Conservation (phyloP, 92 coral and sea anemone genomes). For the Epizoanthus scotinus region DNA sequence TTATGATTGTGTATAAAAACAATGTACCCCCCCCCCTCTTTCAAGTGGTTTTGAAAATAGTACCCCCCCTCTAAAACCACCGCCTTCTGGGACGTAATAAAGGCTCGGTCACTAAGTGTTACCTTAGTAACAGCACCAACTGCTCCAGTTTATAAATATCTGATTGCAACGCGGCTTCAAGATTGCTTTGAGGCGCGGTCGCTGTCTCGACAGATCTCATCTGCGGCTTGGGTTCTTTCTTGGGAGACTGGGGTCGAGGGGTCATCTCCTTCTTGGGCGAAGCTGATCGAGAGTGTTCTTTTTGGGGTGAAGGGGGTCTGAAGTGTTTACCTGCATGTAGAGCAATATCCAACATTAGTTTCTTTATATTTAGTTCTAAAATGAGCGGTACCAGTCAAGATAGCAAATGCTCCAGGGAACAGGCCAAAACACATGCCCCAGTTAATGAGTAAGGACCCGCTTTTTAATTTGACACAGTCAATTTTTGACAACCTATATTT, state of each 20-base stretch:
- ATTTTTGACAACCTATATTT: no score
- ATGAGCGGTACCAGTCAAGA: no score
- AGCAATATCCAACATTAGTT: neutral
- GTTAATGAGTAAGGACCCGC: no score
- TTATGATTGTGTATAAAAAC: no score
- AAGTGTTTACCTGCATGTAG: conserved; percentile 39
- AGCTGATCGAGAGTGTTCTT: conserved; percentile 67
- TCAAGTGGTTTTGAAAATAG: no score
- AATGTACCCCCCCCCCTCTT: no score
- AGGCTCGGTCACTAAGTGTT: no score
- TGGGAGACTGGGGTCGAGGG: conserved; percentile 80
- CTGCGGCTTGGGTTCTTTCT: conserved; percentile 81
- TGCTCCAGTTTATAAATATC: conserved; percentile 91
- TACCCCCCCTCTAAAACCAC: no score
- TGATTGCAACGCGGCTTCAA: conserved; percentile 84
- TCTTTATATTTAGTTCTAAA: neutral
- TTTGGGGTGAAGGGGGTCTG: conserved; percentile 71
- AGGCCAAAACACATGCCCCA: neutral
- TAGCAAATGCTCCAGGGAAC: no score
- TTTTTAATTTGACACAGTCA: no score
- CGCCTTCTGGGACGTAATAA: no score
- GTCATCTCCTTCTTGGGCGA: conserved; percentile 62
- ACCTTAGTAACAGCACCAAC: conserved; percentile 88
- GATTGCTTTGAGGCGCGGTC: conserved; percentile 84
- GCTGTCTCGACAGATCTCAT: conserved; percentile 88